Conservation (phyloP, 2,797 vertebrate species). For the Macroramphosus scolopax region DNA sequence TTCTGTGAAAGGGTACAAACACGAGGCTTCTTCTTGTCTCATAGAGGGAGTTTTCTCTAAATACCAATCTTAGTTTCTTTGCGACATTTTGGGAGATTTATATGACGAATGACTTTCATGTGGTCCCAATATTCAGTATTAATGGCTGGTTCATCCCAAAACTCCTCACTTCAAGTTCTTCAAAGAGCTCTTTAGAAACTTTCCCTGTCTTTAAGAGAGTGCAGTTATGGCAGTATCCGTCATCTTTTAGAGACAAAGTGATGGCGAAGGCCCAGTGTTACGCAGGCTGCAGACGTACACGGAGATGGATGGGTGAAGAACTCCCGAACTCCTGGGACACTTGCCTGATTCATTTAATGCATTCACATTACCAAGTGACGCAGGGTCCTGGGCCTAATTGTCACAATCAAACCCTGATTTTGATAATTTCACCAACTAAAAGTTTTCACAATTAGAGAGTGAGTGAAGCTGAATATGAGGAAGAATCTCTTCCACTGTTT, state of each 20-base stretch:
- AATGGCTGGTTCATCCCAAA: conserved; percentile 1
- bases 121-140: conserved; percentile 6
- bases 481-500: too few relatives aligned
- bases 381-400: conserved; percentile 25
- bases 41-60: background rate
- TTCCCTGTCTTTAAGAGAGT: conserved; percentile 26
- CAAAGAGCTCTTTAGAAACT: conserved; percentile 26
- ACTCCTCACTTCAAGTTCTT: conserved; percentile 4
- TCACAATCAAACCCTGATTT: too few relatives aligned
- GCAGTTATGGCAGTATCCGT: conserved; percentile 38
- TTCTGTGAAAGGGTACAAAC: conserved; percentile 2
- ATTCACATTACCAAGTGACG: conserved; percentile 37
- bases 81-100: background rate
- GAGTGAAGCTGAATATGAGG: too few relatives aligned
- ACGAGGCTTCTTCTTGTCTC: conserved; percentile 8
- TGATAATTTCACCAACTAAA: too few relatives aligned
- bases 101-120: conserved; percentile 5
- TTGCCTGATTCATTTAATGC: conserved; percentile 47
- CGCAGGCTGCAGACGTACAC: conserved; percentile 24
- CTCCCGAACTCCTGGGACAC: conserved; percentile 47
- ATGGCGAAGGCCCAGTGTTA: conserved; percentile 42
- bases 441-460: conserved; percentile 4
- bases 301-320: conserved; percentile 49
- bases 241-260: conserved; percentile 46
- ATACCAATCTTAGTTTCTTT: conserved; percentile 1